Evolutionary conservation across 2,113 vertebrate species (phyloP).

Genomic region (Piaya cayana): DNA sequence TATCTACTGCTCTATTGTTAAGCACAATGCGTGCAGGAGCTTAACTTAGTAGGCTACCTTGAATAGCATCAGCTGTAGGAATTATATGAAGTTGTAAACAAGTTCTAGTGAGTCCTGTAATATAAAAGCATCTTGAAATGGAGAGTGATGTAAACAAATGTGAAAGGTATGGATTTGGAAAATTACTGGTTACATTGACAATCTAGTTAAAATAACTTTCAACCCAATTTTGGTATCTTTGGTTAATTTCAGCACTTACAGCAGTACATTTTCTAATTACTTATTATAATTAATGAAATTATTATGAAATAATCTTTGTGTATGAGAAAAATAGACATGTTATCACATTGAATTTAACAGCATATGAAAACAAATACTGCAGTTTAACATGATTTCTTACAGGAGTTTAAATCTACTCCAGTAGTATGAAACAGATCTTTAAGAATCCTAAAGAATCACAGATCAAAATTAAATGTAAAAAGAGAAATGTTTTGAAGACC

Average conservation of each 20-base stretch:
- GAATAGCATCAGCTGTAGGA: background rate
- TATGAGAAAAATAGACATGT: background rate
- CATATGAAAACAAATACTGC: background rate
- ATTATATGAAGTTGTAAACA: background rate
- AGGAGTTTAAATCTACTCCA: background rate
- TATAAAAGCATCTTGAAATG: background rate
- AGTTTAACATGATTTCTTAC: background rate
- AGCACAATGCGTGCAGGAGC: background rate
- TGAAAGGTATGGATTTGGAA: background rate
- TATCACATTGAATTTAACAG: background rate
- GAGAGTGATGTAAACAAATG: background rate
- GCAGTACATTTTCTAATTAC: background rate
- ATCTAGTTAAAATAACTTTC: constrained; percentile 6
- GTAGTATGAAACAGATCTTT: background rate
- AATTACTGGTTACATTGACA: background rate
- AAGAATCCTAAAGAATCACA: background rate
- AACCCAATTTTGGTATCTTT: background rate
- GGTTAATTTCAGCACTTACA: background rate
- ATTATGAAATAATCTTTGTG: background rate
- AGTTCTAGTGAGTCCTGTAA: background rate
- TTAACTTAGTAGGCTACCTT: background rate
- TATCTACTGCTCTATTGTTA: background rate
- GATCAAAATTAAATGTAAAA: background rate
- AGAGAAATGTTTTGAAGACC: background rate
- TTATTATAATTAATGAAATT: background rate